Evolutionary conservation across 2,113 vertebrate species (phyloP).

Genomic region (Passer domesticus): DNA sequence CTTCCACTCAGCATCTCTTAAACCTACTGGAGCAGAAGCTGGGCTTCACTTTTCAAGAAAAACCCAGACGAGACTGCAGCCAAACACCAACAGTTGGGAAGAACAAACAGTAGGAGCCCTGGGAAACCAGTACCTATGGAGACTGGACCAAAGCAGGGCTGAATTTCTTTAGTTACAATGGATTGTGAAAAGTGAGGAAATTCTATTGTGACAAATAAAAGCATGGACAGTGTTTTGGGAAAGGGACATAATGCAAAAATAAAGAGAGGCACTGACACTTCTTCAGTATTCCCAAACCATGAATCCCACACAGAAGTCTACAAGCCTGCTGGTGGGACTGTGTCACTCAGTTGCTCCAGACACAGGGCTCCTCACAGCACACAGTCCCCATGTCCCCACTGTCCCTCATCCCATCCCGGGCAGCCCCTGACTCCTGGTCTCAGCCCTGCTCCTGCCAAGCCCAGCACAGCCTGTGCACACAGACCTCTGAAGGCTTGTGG

Average conservation of each 20-base stretch:
- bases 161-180: not conserved
- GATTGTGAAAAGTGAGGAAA: not conserved
- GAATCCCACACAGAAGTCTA: not conserved
- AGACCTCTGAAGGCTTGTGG: not conserved
- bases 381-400: not conserved
- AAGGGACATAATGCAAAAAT: not conserved
- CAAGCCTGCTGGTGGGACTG: not conserved
- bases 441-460: not conserved
- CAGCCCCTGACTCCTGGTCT: not conserved
- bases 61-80: not conserved
- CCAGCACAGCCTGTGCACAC: not conserved
- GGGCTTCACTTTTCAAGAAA: not conserved
- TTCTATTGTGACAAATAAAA: not conserved
- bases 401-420: no score
- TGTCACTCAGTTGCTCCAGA: not conserved
- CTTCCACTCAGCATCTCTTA: not conserved
- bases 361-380: not conserved
- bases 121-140: not conserved
- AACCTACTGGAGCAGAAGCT: not conserved
- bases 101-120: not conserved
- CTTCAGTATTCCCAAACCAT: not conserved
- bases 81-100: not conserved
- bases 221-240: not conserved
- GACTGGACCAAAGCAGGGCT: not conserved
- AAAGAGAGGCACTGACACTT: not conserved